Conservation (phyloP, 2,113 vertebrate species). For the Ahaetulla prasina region DNA sequence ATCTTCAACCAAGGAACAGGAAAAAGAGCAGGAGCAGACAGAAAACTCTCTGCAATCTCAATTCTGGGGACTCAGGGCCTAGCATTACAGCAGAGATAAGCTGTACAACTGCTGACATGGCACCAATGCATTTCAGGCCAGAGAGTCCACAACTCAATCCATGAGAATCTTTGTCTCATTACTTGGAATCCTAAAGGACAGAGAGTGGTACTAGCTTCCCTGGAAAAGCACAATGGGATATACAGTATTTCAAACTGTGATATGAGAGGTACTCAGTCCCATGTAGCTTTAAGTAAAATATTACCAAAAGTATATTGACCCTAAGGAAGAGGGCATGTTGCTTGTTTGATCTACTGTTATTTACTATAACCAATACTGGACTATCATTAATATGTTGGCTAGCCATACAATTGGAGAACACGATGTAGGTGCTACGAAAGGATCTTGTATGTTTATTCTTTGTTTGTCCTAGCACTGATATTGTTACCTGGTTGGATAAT, state of each 20-base stretch:
- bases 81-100: neutral
- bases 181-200: neutral
- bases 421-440: neutral
- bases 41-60: neutral
- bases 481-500: too few relatives aligned
- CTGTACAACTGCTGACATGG: neutral
- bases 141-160: neutral
- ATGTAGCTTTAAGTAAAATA: neutral
- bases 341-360: neutral
- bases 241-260: neutral
- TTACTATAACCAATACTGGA: neutral
- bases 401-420: neutral
- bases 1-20: neutral
- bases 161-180: neutral
- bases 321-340: neutral
- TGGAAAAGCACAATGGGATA: neutral
- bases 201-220: neutral
- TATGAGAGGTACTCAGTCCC: neutral
- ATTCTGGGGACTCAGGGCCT: neutral
- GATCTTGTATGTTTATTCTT: neutral
- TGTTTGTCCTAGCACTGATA: too few relatives aligned
- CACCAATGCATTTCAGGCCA: neutral
- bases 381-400: neutral
- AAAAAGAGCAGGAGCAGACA: neutral
- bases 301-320: neutral